Conservation (phyloP, 2,797 vertebrate species). For the Bovichtus diacanthus region DNA sequence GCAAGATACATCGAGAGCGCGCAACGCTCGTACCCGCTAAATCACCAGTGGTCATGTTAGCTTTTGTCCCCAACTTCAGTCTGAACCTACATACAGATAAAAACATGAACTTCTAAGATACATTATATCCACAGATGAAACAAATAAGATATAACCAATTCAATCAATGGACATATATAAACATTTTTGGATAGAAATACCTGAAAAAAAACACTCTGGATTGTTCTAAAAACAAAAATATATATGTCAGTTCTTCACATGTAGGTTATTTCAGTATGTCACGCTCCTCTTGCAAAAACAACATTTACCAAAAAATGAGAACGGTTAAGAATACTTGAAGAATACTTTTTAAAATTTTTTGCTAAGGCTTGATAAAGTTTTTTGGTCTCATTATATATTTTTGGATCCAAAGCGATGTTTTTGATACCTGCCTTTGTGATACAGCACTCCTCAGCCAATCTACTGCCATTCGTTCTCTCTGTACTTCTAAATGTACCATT, state of each 20-base stretch:
- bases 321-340: no score
- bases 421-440: no score
- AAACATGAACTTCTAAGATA: background rate
- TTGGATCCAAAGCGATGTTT: no score
- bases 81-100: background rate
- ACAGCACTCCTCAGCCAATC: no score
- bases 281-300: background rate
- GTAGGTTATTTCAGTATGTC: background rate
- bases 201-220: background rate
- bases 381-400: no score
- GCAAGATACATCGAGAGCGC: conserved; percentile 52
- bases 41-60: conserved; percentile 49
- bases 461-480: no score
- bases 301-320: background rate
- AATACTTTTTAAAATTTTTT: no score
- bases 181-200: background rate
- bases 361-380: no score
- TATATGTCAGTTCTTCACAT: background rate
- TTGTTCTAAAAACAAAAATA: background rate
- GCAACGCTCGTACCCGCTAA: conserved; percentile 65
- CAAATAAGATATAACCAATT: no score
- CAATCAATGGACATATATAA: background rate
- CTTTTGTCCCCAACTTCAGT: conserved; percentile 70
- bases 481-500: background rate
- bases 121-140: background rate